A percentile compares a stretch with the other conserved stretches of the same genome.
These are phyloP conservation scores for Sinhomidia bicolor DNA, from an alignment of 2,888 invertebrate genomes.

Conservation along the genomic window DNA sequence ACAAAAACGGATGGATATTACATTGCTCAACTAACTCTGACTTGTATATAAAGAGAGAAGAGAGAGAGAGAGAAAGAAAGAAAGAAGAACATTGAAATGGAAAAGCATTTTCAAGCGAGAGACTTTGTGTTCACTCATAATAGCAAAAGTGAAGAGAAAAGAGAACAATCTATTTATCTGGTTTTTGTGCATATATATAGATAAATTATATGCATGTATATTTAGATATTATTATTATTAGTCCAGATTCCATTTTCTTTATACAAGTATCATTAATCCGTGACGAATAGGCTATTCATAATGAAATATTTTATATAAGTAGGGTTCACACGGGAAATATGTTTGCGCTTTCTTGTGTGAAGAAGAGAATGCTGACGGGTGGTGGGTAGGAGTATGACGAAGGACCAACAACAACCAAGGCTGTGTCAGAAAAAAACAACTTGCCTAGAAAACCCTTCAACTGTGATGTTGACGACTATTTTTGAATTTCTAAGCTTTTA, in stretches of 20 bases:
- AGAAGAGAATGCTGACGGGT: not conserved
- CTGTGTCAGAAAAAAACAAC: no score
- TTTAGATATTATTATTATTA: constrained; percentile 41
- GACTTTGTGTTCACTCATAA: constrained; percentile 35
- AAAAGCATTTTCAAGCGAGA: constrained; percentile 52
- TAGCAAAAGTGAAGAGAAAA: constrained; percentile 48
- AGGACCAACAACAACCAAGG: not conserved
- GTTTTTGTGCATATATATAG: not conserved
- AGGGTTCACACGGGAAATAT: not conserved
- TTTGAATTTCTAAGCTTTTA: no score
- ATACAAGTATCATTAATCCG: constrained; percentile 22
- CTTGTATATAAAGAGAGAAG: not conserved
- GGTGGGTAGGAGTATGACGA: no score
- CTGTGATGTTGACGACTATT: no score
- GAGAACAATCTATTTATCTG: constrained; percentile 51
- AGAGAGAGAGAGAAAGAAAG: no score
- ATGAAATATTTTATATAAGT: constrained; percentile 17
- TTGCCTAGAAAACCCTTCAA: no score
- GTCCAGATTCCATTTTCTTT: constrained; percentile 16
- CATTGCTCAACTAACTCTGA: constrained; percentile 3
- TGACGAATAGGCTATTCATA: constrained; percentile 42
- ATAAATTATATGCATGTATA: not conserved
- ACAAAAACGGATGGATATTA: constrained; percentile 22
- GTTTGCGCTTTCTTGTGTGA: not conserved
- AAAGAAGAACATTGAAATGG: constrained; percentile 32